These are phyloP conservation scores for Megaceryle torquata DNA, from an alignment of 2,113 vertebrate genomes.

Conservation along the genomic window DNA sequence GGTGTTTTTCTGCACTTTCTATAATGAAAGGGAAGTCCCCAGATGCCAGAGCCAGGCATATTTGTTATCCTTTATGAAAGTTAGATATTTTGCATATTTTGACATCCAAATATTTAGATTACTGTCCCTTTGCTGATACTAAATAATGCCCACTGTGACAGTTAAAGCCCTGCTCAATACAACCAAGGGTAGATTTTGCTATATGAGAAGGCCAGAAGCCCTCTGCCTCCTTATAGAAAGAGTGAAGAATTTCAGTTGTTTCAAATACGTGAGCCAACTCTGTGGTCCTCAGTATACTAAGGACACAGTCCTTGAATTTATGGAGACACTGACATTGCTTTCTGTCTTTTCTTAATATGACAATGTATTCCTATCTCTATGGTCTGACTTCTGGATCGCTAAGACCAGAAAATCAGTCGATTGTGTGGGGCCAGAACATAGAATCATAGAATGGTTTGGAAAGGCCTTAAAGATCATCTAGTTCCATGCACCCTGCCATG, in stretches of 20 bases:
- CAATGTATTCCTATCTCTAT: neutral
- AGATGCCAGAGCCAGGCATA: neutral
- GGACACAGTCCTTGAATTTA: neutral
- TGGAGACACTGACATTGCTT: neutral
- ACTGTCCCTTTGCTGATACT: neutral
- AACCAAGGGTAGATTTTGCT: neutral
- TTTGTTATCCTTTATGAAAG: neutral
- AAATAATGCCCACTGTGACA: neutral
- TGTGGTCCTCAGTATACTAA: neutral
- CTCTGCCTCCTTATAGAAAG: neutral
- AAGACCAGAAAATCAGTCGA: neutral
- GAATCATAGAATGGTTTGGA: too few species aligned
- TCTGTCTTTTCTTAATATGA: neutral
- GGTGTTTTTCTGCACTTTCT: neutral
- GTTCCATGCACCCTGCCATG: too few species aligned
- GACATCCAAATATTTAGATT: neutral
- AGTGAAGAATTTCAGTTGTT: neutral
- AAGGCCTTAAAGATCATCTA: too few species aligned
- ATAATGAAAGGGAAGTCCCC: neutral
- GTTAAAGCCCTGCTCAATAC: neutral
- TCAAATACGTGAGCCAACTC: neutral
- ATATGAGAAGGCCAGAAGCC: neutral
- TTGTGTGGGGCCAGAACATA: neutral
- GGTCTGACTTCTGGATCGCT: neutral
- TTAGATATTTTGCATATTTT: neutral